Conservation (phyloP, 2,113 vertebrate genomes). For the Chiloscyllium plagiosum region DNA sequence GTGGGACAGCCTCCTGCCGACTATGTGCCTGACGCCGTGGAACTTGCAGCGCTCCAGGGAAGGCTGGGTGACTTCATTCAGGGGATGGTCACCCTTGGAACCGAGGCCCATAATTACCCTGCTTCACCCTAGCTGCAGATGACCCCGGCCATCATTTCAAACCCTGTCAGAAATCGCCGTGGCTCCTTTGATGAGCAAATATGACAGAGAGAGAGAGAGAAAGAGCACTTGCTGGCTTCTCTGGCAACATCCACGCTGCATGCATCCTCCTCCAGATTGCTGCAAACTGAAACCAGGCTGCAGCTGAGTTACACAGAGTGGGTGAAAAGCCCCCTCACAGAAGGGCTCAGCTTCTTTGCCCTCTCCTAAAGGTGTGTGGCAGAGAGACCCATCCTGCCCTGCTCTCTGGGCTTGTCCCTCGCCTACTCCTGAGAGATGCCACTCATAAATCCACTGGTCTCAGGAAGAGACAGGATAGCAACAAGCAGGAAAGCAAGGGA, state of each 20-base stretch:
- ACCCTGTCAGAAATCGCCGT: not conserved
- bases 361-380: not conserved
- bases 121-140: not conserved
- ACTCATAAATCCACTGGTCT: not conserved
- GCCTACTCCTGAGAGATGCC: not conserved
- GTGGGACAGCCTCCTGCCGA: constrained; percentile 57
- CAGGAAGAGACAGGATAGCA: not conserved
- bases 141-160: not conserved
- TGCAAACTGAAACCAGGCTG: not conserved
- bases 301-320: not conserved
- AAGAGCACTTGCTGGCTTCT: not conserved
- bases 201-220: not conserved
- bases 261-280: not conserved
- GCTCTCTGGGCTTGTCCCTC: not conserved
- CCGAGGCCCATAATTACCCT: constrained; percentile 40
- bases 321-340: not conserved
- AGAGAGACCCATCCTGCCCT: not conserved
- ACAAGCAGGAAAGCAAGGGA: not conserved
- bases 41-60: constrained; percentile 63
- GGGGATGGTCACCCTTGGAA: constrained; percentile 43
- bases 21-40: constrained; percentile 64
- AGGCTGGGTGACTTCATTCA: constrained; percentile 58
- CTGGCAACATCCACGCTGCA: not conserved
- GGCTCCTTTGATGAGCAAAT: not conserved
- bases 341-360: too few species aligned